These are phyloP conservation scores for Diarsia rubi DNA, from an alignment of 2,888 invertebrate species.

Conservation along the genomic window DNA sequence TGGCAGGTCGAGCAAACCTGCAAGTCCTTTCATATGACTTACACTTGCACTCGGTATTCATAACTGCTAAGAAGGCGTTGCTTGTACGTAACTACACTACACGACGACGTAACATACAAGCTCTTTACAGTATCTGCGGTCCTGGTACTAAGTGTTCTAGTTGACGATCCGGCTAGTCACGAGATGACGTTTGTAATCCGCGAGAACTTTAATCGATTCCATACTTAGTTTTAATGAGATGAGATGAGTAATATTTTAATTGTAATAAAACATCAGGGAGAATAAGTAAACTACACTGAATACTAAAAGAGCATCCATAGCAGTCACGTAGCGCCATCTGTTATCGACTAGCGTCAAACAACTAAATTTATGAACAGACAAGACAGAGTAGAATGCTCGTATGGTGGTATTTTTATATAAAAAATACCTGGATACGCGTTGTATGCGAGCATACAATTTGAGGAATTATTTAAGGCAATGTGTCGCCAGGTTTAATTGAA, in stretches of 20 bases:
- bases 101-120: constrained; percentile 46
- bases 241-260: constrained; percentile 59
- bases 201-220: constrained; percentile 68
- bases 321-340: constrained; percentile 82
- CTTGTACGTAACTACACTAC: constrained; percentile 58
- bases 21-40: constrained; percentile 78
- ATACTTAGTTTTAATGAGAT: constrained; percentile 64
- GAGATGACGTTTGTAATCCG: constrained; percentile 77
- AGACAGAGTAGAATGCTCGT: constrained; percentile 30
- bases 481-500: constrained; percentile 87
- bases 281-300: constrained; percentile 52
- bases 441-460: constrained; percentile 74
- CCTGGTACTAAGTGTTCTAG: constrained; percentile 89
- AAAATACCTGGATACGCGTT: constrained; percentile 44
- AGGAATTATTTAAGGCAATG: constrained; percentile 85
- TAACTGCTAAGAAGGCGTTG: constrained; percentile 71
- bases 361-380: constrained; percentile 54
- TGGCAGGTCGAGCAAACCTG: constrained; percentile 64
- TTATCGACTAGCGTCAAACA: constrained; percentile 78
- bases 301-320: constrained; percentile 39
- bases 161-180: constrained; percentile 88
- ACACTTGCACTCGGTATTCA: constrained; percentile 77
- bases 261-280: constrained; percentile 47
- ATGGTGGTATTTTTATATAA: constrained; percentile 19
- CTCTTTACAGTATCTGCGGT: constrained; percentile 75